phyloP scores from a whole-genome alignment of 2,888 invertebrate genomes.

The Ditylenchus weischeri region DNA sequence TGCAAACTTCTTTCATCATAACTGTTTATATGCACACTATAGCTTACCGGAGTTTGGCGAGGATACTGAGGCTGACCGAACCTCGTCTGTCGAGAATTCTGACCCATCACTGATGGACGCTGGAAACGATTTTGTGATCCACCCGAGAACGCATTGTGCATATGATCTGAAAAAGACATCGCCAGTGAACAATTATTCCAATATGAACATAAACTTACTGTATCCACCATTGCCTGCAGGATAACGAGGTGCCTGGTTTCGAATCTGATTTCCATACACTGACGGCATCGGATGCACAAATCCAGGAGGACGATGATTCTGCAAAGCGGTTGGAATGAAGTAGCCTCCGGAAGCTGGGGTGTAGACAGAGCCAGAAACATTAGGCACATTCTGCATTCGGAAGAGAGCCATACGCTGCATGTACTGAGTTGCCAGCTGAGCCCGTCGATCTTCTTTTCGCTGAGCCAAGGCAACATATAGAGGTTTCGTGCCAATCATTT shows the following conservation, averaged over 20 bases:
- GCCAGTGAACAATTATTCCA: background rate
- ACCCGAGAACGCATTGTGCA: background rate
- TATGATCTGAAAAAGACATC: background rate
- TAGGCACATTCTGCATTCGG: conserved; percentile 39
- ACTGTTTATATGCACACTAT: background rate
- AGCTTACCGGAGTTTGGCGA: too few species aligned
- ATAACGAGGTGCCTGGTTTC: background rate
- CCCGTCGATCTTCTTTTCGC: conserved; percentile 96
- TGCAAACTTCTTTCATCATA: too few species aligned
- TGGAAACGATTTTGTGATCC: too few species aligned
- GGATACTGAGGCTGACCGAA: too few species aligned
- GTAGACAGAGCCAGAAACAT: conserved; percentile 43
- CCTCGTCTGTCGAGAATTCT: too few species aligned
- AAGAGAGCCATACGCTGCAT: conserved; percentile 87
- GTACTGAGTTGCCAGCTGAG: conserved; percentile 91
- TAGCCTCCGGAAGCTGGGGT: conserved; percentile 49
- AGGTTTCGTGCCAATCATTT: conserved; percentile 91
- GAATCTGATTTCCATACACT: background rate
- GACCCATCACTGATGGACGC: too few species aligned
- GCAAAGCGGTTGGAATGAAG: conserved; percentile 45
- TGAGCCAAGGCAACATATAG: conserved; percentile 97
- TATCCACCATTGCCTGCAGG: conserved; percentile 12
- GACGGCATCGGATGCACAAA: conserved; percentile 59
- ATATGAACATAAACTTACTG: background rate
- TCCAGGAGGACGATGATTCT: conserved; percentile 62